Percentiles rank a stretch among this genome's conserved stretches.
Evolutionary conservation across 1,140 invertebrate genomes (phyloP).

Genomic region (Ridgeia piscesae): DNA sequence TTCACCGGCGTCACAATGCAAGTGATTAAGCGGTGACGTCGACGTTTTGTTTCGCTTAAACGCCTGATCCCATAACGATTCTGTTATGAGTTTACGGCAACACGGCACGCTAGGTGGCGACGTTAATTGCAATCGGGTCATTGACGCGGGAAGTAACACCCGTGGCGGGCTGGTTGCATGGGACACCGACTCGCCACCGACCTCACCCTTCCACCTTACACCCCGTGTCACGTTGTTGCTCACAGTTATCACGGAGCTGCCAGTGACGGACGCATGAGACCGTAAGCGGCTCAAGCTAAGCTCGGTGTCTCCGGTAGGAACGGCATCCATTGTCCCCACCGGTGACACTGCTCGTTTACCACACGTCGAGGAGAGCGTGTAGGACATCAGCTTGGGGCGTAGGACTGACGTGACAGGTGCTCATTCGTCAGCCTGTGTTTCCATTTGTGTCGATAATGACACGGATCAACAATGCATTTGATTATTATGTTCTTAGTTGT

Average conservation of each 20-base stretch:
- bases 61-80: neutral
- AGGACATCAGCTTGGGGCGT: neutral
- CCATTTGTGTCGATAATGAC: too few relatives aligned
- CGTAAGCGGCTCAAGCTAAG: neutral
- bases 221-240: neutral
- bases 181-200: neutral
- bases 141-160: neutral
- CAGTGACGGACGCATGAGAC: neutral
- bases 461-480: too few relatives aligned
- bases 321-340: neutral
- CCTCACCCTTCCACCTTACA: neutral
- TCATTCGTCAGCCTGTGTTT: too few relatives aligned
- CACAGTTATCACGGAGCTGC: neutral
- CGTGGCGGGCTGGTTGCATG: neutral
- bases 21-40: neutral
- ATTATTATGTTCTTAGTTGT: too few relatives aligned
- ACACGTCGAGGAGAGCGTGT: too few relatives aligned
- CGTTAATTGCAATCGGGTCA: neutral
- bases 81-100: neutral
- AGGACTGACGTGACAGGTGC: neutral
- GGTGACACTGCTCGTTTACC: neutral
- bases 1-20: neutral
- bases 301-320: neutral
- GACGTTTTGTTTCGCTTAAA: neutral
- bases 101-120: neutral